Percentiles rank a stretch among this genome's conserved stretches.
Conservation (phyloP, 2,113 vertebrate species). For the Urocynchramus pylzowi region DNA sequence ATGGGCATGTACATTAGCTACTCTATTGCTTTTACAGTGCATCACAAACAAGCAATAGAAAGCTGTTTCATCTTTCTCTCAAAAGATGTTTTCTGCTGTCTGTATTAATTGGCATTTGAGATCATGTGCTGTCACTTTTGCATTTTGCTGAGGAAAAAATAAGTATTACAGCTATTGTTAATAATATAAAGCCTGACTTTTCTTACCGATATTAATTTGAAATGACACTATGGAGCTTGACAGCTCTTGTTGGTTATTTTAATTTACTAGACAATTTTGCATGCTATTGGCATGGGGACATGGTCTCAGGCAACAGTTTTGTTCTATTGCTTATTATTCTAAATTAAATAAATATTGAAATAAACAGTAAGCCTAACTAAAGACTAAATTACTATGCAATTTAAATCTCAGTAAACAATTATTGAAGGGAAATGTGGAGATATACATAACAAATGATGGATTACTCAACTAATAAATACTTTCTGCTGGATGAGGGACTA, state of each 20-base stretch:
- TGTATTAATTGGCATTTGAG: neutral
- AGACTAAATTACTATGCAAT: neutral
- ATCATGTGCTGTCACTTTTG: neutral
- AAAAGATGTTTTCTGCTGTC: neutral
- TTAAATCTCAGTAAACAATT: conserved; percentile 32
- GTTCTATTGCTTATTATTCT: conserved; percentile 43
- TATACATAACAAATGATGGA: neutral
- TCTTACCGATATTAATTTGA: conserved; percentile 58
- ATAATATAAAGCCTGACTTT: conserved; percentile 12
- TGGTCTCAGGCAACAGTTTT: conserved; percentile 31
- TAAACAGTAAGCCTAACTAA: conserved; percentile 15
- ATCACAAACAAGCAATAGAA: neutral
- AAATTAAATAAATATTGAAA: conserved; percentile 60
- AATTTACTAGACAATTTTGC: conserved; percentile 65
- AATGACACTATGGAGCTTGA: conserved; percentile 41
- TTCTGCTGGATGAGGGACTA: neutral
- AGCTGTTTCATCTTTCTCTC: neutral
- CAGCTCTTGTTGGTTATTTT: conserved; percentile 51
- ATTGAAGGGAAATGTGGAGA: neutral
- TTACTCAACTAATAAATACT: neutral
- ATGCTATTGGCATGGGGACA: conserved; percentile 41
- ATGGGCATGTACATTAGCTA: neutral
- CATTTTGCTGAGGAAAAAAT: neutral
- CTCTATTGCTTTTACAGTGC: neutral
- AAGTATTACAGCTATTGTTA: neutral